phyloP scores from a whole-genome alignment of 1,140 invertebrate species.

The Camponotus floridanus region DNA sequence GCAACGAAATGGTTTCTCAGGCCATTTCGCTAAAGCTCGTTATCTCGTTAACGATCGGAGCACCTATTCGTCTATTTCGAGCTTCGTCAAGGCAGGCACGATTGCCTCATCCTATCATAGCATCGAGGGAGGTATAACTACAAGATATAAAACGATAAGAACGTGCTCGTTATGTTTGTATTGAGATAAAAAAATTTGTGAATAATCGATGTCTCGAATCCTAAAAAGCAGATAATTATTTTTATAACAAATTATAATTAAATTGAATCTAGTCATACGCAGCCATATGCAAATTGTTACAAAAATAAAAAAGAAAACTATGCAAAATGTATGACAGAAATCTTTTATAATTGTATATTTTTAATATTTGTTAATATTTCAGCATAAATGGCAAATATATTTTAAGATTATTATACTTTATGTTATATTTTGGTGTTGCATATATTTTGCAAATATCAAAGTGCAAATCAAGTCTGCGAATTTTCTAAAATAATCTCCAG shows the following conservation, averaged over 20 bases:
- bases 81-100: slow-evolving; percentile 58
- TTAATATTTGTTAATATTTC: background rate
- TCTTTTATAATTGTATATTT: background rate
- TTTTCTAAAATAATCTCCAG: too few species aligned
- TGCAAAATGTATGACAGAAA: background rate
- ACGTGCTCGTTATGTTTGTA: background rate
- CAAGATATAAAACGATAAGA: slow-evolving; percentile 11
- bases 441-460: background rate
- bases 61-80: slow-evolving; percentile 68
- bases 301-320: background rate
- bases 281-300: too few species aligned
- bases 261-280: too few species aligned
- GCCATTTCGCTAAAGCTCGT: slow-evolving; percentile 64
- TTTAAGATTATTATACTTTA: too few species aligned
- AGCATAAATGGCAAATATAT: background rate
- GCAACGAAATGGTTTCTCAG: slow-evolving; percentile 61
- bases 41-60: slow-evolving; percentile 71
- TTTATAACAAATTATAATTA: background rate
- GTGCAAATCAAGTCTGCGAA: background rate
- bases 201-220: background rate
- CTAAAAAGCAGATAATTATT: too few species aligned
- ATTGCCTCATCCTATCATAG: slow-evolving; percentile 19
- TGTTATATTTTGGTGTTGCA: background rate
- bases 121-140: background rate
- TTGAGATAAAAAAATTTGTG: background rate